These are phyloP conservation scores for Poeciliopsis prolifica DNA, from an alignment of 2,113 vertebrate genomes.

Conservation along the genomic window DNA sequence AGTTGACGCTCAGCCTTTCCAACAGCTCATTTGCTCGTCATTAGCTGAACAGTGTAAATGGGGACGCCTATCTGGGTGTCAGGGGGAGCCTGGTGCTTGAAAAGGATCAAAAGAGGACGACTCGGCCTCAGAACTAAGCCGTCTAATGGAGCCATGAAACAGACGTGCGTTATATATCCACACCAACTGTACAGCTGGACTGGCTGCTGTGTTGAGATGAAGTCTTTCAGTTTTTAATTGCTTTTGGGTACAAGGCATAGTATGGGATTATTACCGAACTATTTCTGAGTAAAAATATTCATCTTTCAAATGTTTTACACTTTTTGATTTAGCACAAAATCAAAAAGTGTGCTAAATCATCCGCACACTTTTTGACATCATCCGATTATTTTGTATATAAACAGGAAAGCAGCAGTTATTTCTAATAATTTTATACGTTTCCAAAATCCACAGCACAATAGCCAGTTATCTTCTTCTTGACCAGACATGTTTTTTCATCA, in stretches of 20 bases:
- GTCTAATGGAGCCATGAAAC: not conserved
- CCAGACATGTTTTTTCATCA: not conserved
- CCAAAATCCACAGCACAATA: too few relatives aligned
- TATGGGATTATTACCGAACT: not conserved
- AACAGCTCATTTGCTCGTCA: slow-evolving; percentile 33
- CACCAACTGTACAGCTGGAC: not conserved
- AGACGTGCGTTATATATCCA: not conserved
- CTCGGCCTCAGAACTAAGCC: slow-evolving; percentile 25
- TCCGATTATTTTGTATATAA: too few relatives aligned
- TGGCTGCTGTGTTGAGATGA: not conserved
- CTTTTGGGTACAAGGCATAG: not conserved
- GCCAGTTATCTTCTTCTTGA: not conserved
- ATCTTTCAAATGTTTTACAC: too few relatives aligned
- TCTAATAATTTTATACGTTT: not conserved
- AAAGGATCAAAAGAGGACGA: slow-evolving; percentile 46
- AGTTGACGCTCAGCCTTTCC: slow-evolving; percentile 29
- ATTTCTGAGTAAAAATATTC: not conserved
- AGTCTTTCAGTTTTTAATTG: not conserved
- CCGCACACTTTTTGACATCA: too few relatives aligned
- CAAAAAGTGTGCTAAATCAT: not conserved
- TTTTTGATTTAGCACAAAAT: not conserved
- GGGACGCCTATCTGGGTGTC: slow-evolving; percentile 3
- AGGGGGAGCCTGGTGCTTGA: slow-evolving; percentile 11
- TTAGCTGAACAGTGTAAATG: slow-evolving; percentile 22
- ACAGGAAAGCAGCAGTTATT: not conserved